phyloP scores from a whole-genome alignment of 2,113 vertebrate species.

The Dicentrarchus labrax region DNA sequence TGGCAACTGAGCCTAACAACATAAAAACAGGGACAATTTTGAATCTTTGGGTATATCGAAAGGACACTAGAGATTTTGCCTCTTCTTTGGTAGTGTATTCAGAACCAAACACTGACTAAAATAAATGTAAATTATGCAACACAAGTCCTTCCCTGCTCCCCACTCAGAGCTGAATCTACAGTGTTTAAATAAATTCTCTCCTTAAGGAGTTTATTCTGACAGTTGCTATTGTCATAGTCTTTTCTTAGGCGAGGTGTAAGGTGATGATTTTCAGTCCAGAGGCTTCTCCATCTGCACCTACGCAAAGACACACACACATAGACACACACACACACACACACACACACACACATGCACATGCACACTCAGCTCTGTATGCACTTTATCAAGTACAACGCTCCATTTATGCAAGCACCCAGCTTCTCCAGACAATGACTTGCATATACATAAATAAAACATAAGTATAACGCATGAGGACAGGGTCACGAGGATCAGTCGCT shows the following conservation, averaged over 20 bases:
- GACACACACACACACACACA: not conserved
- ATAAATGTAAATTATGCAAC: slow-evolving; percentile 33
- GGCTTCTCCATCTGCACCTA: slow-evolving; percentile 2
- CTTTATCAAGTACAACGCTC: slow-evolving; percentile 5
- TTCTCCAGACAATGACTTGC: slow-evolving; percentile 37
- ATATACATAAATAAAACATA: slow-evolving; percentile 55
- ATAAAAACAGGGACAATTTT: not conserved
- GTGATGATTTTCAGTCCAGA: slow-evolving; percentile 15
- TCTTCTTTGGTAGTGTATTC: slow-evolving; percentile 20
- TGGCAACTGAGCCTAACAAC: not conserved
- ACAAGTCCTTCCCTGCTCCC: not conserved
- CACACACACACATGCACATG: not conserved
- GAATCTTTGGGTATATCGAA: not conserved
- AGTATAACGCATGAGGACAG: not conserved
- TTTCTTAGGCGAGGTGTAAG: slow-evolving; percentile 3
- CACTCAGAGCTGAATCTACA: not conserved
- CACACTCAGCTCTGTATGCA: not conserved
- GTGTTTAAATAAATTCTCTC: slow-evolving; percentile 21
- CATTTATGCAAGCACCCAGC: slow-evolving; percentile 12
- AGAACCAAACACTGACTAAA: slow-evolving; percentile 1
- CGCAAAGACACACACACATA: not conserved
- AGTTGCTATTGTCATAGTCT: slow-evolving; percentile 5
- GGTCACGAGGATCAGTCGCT: slow-evolving; percentile 16
- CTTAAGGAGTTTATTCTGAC: slow-evolving; percentile 23
- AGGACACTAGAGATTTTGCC: not conserved